Percentiles rank a stretch among this genome's conserved stretches.
Evolutionary conservation across 1,140 invertebrate species (phyloP).

Genomic region (Geopemphigus sp.): DNA sequence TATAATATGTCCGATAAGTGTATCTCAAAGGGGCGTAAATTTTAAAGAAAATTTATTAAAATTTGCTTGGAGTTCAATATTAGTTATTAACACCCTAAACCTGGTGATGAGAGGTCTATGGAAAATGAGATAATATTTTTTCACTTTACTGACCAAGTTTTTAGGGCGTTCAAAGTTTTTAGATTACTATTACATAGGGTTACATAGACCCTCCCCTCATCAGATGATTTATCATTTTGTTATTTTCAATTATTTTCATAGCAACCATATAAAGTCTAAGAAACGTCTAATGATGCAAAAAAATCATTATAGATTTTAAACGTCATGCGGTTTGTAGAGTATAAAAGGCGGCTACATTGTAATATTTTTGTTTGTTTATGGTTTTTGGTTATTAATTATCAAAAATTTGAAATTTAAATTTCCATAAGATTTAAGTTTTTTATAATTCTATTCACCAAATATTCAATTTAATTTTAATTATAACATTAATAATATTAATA

Average conservation of each 20-base stretch:
- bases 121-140: neutral
- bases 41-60: conserved; percentile 23
- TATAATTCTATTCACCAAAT: neutral
- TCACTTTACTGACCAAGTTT: conserved; percentile 23
- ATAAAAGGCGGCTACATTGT: neutral
- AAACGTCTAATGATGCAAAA: conserved; percentile 10
- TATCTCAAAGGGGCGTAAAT: neutral
- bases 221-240: conserved; percentile 35
- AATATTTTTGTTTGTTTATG: neutral
- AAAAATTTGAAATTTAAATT: too few relatives aligned
- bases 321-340: neutral
- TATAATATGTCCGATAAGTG: too few relatives aligned
- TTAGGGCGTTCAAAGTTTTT: conserved; percentile 29
- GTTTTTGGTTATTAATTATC: neutral
- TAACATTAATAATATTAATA: neutral
- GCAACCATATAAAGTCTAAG: neutral
- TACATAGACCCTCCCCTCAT: neutral
- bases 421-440: too few relatives aligned
- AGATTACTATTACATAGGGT: conserved; percentile 12
- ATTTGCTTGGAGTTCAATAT: neutral
- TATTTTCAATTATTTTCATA: conserved; percentile 42
- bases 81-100: conserved; percentile 8
- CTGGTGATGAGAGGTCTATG: conserved; percentile 25
- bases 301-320: conserved; percentile 40
- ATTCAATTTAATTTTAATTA: neutral